Evolutionary conservation across 1,140 invertebrate species (phyloP), one percentile per base, ranked within the genome.

Genomic region (Drosophila hydei): DNA sequence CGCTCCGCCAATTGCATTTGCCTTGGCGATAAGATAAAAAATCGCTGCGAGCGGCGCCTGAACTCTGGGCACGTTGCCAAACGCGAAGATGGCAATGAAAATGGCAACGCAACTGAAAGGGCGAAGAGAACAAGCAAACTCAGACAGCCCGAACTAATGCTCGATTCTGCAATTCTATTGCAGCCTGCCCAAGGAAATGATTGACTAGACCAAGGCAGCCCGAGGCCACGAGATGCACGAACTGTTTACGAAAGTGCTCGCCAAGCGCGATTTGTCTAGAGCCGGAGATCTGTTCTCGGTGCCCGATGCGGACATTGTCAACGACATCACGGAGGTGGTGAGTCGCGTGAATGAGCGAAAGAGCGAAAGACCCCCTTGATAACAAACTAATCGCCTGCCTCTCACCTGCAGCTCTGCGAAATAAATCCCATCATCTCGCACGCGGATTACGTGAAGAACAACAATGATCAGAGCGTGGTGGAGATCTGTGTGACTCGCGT

Each of bases 251-350:
- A 95, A 97, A 94, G 96, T 98, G 67, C 93, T 98, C 43, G 96
- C 94, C 74, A 95, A 96, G 89, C 94, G 96, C 91, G 97, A 98
- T 93, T 92, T 98, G 43, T 97, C 97, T 18, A 94, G 96, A 90
- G 97, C 97, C 74, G 97, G 97, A 43, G 97, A 98, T 92, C 93
- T 98, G 36, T 98, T 98, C 91, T 96, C 96, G 3, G 94, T 98
- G 51, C 94, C 96, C 50, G 97, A 98, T 93, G 93, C 94, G 71
- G 94, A 95, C 55, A 97, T 98, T 77, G 96, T 97, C 38, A 94
- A 96, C 90, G 97, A 98, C 91, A 93, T 98, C 63, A 96, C 95
- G 19, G 94, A 96, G 93, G 96, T 97, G 77, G 94, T 98, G 77
- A 94, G 94, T 85, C n/a, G n/a, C n/a, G n/a, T n/a, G n/a, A n/a